Evolutionary conservation across 1,140 invertebrate genomes (phyloP), one percentile per base, ranked within the genome.

Genomic region (Euwallacea similis): DNA sequence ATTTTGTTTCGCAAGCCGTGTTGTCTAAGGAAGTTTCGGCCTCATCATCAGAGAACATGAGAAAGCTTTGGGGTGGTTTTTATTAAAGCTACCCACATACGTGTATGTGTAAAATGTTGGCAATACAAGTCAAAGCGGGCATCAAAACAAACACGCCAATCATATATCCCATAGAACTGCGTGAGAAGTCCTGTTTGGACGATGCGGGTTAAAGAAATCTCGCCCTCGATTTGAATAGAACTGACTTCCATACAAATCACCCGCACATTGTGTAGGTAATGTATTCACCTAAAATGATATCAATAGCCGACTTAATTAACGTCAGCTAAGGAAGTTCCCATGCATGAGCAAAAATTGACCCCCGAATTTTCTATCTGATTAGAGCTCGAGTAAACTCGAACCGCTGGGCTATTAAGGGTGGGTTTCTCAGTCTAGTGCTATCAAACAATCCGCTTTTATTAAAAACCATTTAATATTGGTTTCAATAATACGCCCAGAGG

Each of bases 401-500:
- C 43, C 13, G 33, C 66, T 47, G 21, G 4, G 21, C 21, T 33
- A 33, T 33, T 21, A 62, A 53, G 33, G 47, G 67, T 13, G 11
- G n/a, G 4, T 16, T 69, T 71, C 21, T 71, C 69, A 59, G 69
- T 71, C 69, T 71, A 59, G 60, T 71, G 63, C 61, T 65, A 60
- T 15, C 21, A 71, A 71, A 71, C 69, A 71, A 71, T 65, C 43
- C 42, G n/a, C 62, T 53, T 65, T 71, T 63, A 63, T 70, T 71
- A 62, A 58, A 71, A 66, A 47, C 42, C 61, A 58, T 65, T 66
- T 65, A 65, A 71, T 71, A 66, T 71, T 71, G 69, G 65, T 71
- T 64, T 71, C 69, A 71, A 71, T 71, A 71, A 71, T 71, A 71
- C 69, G 69, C 69, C 69, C 63, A 71, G 62, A 58, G 69, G 69